Evolutionary conservation across 2,888 invertebrate species (phyloP).

Genomic region (Lydus trimaculatus): DNA sequence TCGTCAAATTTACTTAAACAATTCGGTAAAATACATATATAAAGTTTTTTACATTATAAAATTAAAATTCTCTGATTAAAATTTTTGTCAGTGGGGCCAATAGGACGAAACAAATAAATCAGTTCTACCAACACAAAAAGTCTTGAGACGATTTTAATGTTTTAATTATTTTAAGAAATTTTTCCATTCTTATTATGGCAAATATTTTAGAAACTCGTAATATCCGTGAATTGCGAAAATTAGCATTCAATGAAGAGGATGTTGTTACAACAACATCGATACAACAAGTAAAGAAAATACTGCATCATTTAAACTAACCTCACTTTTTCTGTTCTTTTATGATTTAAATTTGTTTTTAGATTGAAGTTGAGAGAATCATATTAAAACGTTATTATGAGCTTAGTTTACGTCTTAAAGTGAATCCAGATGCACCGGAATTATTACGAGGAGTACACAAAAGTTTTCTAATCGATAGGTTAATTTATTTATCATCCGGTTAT

Average conservation of each 20-base stretch:
- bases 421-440: slow-evolving; percentile 68
- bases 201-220: slow-evolving; percentile 33
- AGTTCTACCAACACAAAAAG: slow-evolving; percentile 5
- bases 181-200: slow-evolving; percentile 29
- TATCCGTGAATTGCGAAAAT: slow-evolving; percentile 52
- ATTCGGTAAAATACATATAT: no score
- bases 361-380: slow-evolving; percentile 66
- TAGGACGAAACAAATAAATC: no score
- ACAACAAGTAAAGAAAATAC: slow-evolving; percentile 64
- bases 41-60: no score
- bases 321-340: slow-evolving; percentile 15
- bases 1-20: no score
- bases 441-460: slow-evolving; percentile 70
- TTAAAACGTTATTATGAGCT: slow-evolving; percentile 64
- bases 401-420: slow-evolving; percentile 61
- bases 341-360: slow-evolving; percentile 62
- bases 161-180: slow-evolving; percentile 9
- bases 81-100: no score
- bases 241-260: slow-evolving; percentile 69
- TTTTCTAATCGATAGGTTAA: slow-evolving; percentile 73
- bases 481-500: slow-evolving; percentile 73
- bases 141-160: neutral
- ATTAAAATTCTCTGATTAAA: no score
- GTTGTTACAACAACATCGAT: slow-evolving; percentile 65
- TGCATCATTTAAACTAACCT: slow-evolving; percentile 27